Percentiles rank a stretch among this genome's conserved stretches.
Evolutionary conservation across 2,888 invertebrate genomes (phyloP).

Genomic region (Dugesia japonica): DNA sequence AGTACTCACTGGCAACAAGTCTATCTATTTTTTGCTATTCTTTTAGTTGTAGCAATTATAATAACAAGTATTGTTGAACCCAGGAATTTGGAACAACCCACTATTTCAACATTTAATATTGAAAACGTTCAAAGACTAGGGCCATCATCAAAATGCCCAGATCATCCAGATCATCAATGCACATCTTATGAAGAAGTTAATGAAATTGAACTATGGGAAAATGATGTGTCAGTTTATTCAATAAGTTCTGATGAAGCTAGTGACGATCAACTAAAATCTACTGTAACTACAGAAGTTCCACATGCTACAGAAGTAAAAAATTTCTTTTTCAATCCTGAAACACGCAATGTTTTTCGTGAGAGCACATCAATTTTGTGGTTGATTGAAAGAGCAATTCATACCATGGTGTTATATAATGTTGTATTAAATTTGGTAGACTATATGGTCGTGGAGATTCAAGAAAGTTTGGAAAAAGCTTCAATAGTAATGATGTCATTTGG

Average conservation of each 20-base stretch:
- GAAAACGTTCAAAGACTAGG: not conserved
- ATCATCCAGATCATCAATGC: not conserved
- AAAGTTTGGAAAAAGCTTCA: slow-evolving; percentile 12
- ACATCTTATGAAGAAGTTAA: slow-evolving; percentile 1
- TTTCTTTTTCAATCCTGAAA: slow-evolving; percentile 1
- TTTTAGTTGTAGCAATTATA: not conserved
- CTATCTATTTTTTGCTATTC: not conserved
- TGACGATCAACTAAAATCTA: not conserved
- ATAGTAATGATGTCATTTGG: slow-evolving; percentile 7
- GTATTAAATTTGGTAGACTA: slow-evolving; percentile 20
- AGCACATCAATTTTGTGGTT: not conserved
- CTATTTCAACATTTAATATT: not conserved
- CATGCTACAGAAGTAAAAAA: not conserved
- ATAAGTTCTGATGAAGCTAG: not conserved
- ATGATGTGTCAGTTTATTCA: not conserved
- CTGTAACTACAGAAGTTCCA: not conserved
- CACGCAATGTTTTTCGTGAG: not conserved
- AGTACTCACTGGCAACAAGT: not conserved
- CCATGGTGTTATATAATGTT: not conserved
- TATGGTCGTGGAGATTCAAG: slow-evolving; percentile 1
- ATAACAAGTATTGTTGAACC: slow-evolving; percentile 14
- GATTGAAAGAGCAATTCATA: not conserved
- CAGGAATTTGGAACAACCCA: not conserved
- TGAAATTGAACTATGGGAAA: not conserved
- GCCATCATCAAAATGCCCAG: slow-evolving; percentile 1